These are phyloP conservation scores for Balanococcus diminutus DNA, from an alignment of 2,888 invertebrate genomes.

Conservation along the genomic window DNA sequence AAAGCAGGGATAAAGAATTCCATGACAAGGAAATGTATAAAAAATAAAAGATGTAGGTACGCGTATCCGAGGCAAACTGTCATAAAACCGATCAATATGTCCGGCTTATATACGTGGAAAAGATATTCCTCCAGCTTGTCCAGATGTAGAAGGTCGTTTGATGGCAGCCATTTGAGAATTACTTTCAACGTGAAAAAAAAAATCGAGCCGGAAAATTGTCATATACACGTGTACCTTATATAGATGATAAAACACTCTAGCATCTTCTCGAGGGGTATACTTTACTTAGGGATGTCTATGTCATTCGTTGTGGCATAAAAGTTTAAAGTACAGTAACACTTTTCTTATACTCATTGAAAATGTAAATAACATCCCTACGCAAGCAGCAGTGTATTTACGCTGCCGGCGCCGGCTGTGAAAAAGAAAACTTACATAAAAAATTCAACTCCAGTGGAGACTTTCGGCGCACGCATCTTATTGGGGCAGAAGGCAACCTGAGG, in stretches of 20 bases:
- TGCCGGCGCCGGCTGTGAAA: background rate
- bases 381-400: background rate
- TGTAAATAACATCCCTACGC: background rate
- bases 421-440: background rate
- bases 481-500: background rate
- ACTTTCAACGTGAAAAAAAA: background rate
- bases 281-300: background rate
- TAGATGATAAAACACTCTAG: background rate
- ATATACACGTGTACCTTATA: constrained; percentile 6
- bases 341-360: background rate
- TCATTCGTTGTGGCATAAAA: background rate
- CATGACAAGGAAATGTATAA: too few relatives aligned
- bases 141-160: background rate
- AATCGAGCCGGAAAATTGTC: background rate
- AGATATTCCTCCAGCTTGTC: background rate
- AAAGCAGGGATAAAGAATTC: too few relatives aligned
- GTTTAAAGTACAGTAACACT: background rate
- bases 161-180: background rate
- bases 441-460: background rate
- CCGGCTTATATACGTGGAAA: background rate
- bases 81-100: background rate
- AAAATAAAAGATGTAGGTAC: background rate
- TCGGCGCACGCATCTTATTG: background rate
- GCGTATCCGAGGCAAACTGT: background rate
- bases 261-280: too few relatives aligned